Evolutionary conservation across 2,113 vertebrate genomes (phyloP), one percentile per base, ranked within the genome.

Genomic region (Polypterus bichir): DNA sequence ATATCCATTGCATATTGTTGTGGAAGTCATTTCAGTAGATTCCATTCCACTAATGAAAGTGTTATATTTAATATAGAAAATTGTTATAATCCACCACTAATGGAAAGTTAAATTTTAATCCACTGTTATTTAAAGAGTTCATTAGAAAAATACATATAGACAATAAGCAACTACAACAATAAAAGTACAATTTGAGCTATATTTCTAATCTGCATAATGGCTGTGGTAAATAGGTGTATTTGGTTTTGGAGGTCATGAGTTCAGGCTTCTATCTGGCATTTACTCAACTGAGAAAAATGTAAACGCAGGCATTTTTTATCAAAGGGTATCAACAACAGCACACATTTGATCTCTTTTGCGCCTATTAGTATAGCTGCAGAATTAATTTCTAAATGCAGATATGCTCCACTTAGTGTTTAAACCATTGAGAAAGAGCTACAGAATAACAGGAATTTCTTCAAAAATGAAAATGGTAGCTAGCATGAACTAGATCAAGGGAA

Each of bases 101-200:
- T 77, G 73, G 76, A 77, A 70, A 65, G 47, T 48, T 48, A 60
- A 3, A 64, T 61, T 73, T 62, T 81, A 77, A 74, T 72, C 67
- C 70, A 68, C 59, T 66, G 52, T 51, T 51, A 7, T 51, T 51
- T 51, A 63, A 54, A 44, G 58, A 44, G 27, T 54, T 62, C 61
- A 66, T 57, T 68, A 71, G 73, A 59, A 68, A 76, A 67, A 73
- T 48, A 71, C 54, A 67, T 52, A 2, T 27, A 27, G 27, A 63
- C 63, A 65, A 64, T 62, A 55, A 70, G 80, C 76, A 79, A 81
- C 79, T 79, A 81, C 72, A 74, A 68, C 70, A 80, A 80, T 82
- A 67, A 76, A 78, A 68, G 64, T 65, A 57, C 4, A 11, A 59
- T 48, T 27, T 11, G 70, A 69, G 70, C 75, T 67, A 67, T 44